Evolutionary conservation across 1,140 invertebrate species (phyloP).

Genomic region (Caenorhabditis tropicalis): DNA sequence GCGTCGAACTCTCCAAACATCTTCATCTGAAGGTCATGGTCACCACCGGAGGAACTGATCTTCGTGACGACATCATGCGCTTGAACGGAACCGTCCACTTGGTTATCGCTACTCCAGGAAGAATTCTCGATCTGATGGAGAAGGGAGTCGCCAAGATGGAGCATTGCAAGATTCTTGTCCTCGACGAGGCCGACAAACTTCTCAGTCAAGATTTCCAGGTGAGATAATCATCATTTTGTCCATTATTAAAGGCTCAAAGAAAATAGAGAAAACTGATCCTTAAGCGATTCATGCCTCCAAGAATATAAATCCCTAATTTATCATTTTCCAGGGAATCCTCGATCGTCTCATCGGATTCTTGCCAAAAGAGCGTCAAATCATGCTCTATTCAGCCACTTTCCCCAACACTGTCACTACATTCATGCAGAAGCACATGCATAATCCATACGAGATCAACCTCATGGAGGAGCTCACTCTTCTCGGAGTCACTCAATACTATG

Average conservation of each 20-base stretch:
- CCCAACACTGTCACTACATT: slow-evolving; percentile 98
- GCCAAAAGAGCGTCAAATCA: slow-evolving; percentile 92
- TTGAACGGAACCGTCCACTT: slow-evolving; percentile 99
- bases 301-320: too few relatives aligned
- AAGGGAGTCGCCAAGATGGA: slow-evolving; percentile 91
- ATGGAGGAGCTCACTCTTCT: slow-evolving; percentile 99
- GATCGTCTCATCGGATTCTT: slow-evolving; percentile 81
- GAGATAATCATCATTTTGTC: neutral
- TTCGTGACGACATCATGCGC: slow-evolving; percentile 98
- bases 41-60: slow-evolving; percentile 95
- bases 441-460: slow-evolving; percentile 98
- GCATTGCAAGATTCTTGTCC: slow-evolving; percentile 91
- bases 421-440: slow-evolving; percentile 93
- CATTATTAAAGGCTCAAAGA: too few relatives aligned
- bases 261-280: too few relatives aligned
- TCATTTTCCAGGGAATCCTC: slow-evolving; percentile 86
- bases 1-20: slow-evolving; percentile 96
- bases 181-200: slow-evolving; percentile 98
- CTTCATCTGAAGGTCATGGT: slow-evolving; percentile 96
- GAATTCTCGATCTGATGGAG: slow-evolving; percentile 99
- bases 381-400: slow-evolving; percentile 98
- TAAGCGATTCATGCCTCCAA: too few relatives aligned
- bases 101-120: slow-evolving; percentile 97
- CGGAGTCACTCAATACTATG: slow-evolving; percentile 99
- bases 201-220: slow-evolving; percentile 95